Conservation (phyloP, 2,113 vertebrate species). For the Hassar affinis region DNA sequence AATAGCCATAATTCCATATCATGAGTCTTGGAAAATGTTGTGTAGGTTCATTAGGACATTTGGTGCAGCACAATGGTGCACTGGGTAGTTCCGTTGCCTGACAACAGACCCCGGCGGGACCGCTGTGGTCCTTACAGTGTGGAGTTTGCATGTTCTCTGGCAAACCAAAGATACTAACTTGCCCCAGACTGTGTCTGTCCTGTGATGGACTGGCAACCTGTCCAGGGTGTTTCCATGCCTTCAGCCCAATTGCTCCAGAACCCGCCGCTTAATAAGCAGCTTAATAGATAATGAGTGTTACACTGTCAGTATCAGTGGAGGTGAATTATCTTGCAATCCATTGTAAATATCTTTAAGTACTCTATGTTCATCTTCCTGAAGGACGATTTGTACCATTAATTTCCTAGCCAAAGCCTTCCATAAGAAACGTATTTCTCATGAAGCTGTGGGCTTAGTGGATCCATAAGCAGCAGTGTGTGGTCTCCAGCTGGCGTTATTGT, state of each 20-base stretch:
- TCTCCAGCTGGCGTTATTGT: background rate
- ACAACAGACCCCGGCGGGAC: too few species aligned
- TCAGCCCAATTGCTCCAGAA: too few species aligned
- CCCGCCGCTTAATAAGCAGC: too few species aligned
- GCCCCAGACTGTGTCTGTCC: too few species aligned
- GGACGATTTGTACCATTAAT: background rate
- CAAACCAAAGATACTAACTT: too few species aligned
- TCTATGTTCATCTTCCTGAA: background rate
- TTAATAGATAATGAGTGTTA: too few species aligned
- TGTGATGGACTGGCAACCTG: too few species aligned
- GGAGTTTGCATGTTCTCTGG: too few species aligned
- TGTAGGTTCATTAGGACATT: background rate
- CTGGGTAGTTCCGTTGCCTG: too few species aligned
- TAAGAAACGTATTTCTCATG: background rate
- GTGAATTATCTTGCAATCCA: background rate
- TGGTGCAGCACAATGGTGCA: too few species aligned
- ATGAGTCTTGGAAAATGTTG: background rate
- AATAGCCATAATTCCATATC: background rate
- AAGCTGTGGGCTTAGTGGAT: background rate
- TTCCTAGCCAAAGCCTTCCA: background rate
- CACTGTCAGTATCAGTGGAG: background rate
- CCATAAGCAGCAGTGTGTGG: background rate
- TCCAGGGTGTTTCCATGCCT: too few species aligned
- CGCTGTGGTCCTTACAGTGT: too few species aligned
- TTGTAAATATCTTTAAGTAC: background rate